Evolutionary conservation across 2,113 vertebrate genomes (phyloP).

Genomic region (Pungitius pungitius): DNA sequence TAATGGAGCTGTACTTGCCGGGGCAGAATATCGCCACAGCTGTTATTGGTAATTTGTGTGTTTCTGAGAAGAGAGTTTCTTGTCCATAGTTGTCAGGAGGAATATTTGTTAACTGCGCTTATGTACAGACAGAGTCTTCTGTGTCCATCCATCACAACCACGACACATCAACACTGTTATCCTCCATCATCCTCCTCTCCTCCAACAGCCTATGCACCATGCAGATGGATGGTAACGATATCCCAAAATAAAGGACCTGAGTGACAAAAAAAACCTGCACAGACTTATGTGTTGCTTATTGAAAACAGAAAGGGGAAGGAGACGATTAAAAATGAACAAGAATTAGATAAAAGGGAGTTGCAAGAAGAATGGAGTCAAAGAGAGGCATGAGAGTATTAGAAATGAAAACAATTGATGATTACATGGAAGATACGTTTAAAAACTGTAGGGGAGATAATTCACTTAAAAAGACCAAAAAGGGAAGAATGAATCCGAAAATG

Average conservation of each 20-base stretch:
- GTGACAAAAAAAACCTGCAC: slow-evolving; percentile 6
- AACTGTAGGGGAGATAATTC: neutral
- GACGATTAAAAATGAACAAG: slow-evolving; percentile 1
- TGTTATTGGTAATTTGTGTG: slow-evolving; percentile 48
- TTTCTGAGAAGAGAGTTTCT: slow-evolving; percentile 50
- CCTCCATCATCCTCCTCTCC: slow-evolving; percentile 51
- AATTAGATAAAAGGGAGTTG: neutral
- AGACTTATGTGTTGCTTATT: slow-evolving; percentile 34
- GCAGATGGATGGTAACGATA: slow-evolving; percentile 32
- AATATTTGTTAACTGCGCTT: slow-evolving; percentile 47
- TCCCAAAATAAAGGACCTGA: slow-evolving; percentile 17
- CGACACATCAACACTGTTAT: slow-evolving; percentile 45
- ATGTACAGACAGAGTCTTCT: slow-evolving; percentile 39
- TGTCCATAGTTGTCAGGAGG: slow-evolving; percentile 49
- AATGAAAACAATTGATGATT: neutral
- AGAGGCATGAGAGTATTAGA: neutral
- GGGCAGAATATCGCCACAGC: slow-evolving; percentile 35
- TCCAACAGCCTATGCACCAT: slow-evolving; percentile 39
- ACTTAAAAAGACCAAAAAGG: neutral
- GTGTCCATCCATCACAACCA: slow-evolving; percentile 61
- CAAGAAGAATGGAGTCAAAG: neutral
- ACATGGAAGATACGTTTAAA: neutral
- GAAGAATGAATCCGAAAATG: neutral
- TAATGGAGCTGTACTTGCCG: slow-evolving; percentile 33
- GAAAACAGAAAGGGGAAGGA: slow-evolving; percentile 4